phyloP scores from a whole-genome alignment of 2,888 invertebrate species.

The Hofmannophila pseudospretella region DNA sequence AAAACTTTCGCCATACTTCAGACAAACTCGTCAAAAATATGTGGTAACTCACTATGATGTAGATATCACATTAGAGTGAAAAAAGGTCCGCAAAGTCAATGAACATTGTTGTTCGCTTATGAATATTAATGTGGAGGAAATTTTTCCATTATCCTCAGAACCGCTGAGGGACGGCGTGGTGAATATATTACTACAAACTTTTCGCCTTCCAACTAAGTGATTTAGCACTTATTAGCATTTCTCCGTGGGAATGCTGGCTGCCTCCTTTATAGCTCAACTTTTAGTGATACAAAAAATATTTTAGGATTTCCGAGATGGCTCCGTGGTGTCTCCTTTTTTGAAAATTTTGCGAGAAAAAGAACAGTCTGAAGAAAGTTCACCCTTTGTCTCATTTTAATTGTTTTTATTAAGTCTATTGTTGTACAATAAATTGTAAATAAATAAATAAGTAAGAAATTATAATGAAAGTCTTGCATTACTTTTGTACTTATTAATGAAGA shows the following conservation, averaged over 20 bases:
- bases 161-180: constrained; percentile 33
- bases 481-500: too few relatives aligned
- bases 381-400: too few relatives aligned
- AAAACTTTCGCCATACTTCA: too few relatives aligned
- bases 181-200: constrained; percentile 48
- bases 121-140: constrained; percentile 52
- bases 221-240: constrained; percentile 25
- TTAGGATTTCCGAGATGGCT: too few relatives aligned
- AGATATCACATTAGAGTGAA: constrained; percentile 7
- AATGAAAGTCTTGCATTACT: too few relatives aligned
- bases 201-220: constrained; percentile 27
- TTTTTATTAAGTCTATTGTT: too few relatives aligned
- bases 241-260: constrained; percentile 10
- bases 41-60: neutral
- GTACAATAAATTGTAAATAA: too few relatives aligned
- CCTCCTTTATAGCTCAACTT: constrained; percentile 1
- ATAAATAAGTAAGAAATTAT: too few relatives aligned
- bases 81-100: constrained; percentile 27
- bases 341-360: too few relatives aligned
- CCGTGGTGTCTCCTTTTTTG: too few relatives aligned
- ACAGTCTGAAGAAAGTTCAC: too few relatives aligned
- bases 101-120: constrained; percentile 36
- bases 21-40: neutral
- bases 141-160: constrained; percentile 49
- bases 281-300: neutral